These are phyloP conservation scores for Chelmon rostratus DNA, from an alignment of 2,797 vertebrate species.

Conservation along the genomic window DNA sequence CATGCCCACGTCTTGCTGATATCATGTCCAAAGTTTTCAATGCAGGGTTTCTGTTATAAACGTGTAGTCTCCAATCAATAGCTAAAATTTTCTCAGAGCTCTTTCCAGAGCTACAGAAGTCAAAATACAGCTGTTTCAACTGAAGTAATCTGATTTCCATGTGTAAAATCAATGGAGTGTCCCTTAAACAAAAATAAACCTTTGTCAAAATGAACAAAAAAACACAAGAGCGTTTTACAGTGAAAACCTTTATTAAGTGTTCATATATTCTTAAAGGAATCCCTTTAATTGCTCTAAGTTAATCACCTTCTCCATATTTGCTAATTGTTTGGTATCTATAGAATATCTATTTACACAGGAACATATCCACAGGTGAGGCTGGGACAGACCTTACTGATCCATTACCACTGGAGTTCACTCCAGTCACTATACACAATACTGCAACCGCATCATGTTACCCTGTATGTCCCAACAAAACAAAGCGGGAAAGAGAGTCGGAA, in stretches of 20 bases:
- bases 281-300: slow-evolving; percentile 66
- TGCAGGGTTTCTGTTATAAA: no score
- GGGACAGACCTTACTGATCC: slow-evolving; percentile 69
- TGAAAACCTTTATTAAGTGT: slow-evolving; percentile 86
- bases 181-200: not conserved
- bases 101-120: no score
- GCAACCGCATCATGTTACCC: slow-evolving; percentile 67
- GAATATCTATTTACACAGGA: slow-evolving; percentile 78
- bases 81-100: no score
- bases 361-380: slow-evolving; percentile 72
- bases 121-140: no score
- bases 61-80: no score
- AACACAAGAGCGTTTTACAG: slow-evolving; percentile 63
- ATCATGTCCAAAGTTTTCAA: no score
- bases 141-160: not conserved
- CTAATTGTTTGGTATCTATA: slow-evolving; percentile 78
- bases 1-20: no score
- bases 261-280: slow-evolving; percentile 78
- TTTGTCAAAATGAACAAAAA: slow-evolving; percentile 23
- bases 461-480: slow-evolving; percentile 77
- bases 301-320: slow-evolving; percentile 49
- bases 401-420: slow-evolving; percentile 36
- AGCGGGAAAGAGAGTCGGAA: slow-evolving; percentile 38
- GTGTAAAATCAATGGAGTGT: not conserved
- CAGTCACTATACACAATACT: slow-evolving; percentile 45